A percentile compares a stretch with the other conserved stretches of the same genome.
Evolutionary conservation across 2,888 invertebrate species (phyloP).

Genomic region (Caenorhabditis imperialis): DNA sequence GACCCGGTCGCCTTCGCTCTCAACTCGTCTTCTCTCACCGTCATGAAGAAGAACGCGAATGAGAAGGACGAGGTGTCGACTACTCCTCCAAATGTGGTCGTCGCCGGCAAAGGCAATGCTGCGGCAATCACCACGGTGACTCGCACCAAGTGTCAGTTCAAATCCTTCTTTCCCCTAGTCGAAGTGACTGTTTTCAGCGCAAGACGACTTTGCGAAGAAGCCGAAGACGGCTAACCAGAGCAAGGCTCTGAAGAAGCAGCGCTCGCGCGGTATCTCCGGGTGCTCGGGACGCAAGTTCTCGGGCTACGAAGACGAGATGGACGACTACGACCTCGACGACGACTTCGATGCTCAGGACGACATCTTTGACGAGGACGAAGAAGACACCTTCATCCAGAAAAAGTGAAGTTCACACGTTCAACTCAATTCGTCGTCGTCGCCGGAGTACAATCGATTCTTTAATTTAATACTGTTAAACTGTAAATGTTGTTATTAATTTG

Average conservation of each 20-base stretch:
- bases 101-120: slow-evolving; percentile 21
- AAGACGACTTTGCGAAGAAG: slow-evolving; percentile 34
- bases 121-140: slow-evolving; percentile 4
- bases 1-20: slow-evolving; percentile 37
- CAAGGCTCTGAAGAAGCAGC: slow-evolving; percentile 52
- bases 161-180: too few relatives aligned
- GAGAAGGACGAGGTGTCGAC: slow-evolving; percentile 38
- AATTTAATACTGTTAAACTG: not conserved
- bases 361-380: slow-evolving; percentile 39
- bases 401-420: slow-evolving; percentile 3
- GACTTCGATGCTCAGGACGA: slow-evolving; percentile 24
- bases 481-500: slow-evolving; percentile 15
- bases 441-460: slow-evolving; percentile 5
- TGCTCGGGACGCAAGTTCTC: slow-evolving; percentile 45
- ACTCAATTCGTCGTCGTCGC: slow-evolving; percentile 7
- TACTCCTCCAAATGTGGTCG: slow-evolving; percentile 46
- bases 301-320: slow-evolving; percentile 37
- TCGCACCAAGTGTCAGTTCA: slow-evolving; percentile 42
- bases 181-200: slow-evolving; percentile 40
- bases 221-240: slow-evolving; percentile 35
- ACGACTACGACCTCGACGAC: slow-evolving; percentile 21
- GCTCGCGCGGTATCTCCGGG: slow-evolving; percentile 50
- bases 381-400: slow-evolving; percentile 14
- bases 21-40: slow-evolving; percentile 27
- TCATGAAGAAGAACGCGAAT: slow-evolving; percentile 19